Percentiles rank a stretch among this genome's conserved stretches.
Evolutionary conservation across 2,888 invertebrate genomes (phyloP).

Genomic region (Parochlus steinenii): DNA sequence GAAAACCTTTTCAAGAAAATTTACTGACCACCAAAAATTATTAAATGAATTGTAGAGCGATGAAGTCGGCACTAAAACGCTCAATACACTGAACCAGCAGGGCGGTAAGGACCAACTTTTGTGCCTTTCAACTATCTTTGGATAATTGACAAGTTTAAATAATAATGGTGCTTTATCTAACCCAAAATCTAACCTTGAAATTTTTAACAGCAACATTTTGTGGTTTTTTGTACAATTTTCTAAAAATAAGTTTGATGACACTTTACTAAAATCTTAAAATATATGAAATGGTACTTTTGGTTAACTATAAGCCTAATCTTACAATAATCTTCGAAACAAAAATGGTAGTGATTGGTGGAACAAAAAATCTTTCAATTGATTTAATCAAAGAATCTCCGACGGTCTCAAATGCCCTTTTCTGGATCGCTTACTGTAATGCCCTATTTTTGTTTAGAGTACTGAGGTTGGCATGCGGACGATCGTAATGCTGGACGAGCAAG

Average conservation of each 20-base stretch:
- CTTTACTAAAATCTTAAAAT: too few species aligned
- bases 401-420: not conserved
- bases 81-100: conserved; percentile 81
- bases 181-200: not conserved
- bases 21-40: too few species aligned
- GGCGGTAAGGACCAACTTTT: conserved; percentile 61
- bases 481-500: conserved; percentile 99
- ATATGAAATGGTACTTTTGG: too few species aligned
- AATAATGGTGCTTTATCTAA: not conserved
- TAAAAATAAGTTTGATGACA: too few species aligned
- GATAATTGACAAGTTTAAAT: not conserved
- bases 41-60: conserved; percentile 81
- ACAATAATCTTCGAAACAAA: too few species aligned
- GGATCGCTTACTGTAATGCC: conserved; percentile 8
- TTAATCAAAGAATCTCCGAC: conserved; percentile 1
- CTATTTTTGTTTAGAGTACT: conserved; percentile 82
- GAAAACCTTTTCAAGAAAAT: too few species aligned
- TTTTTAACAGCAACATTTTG: conserved; percentile 8
- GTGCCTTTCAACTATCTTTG: not conserved
- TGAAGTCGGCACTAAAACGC: conserved; percentile 79
- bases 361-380: not conserved
- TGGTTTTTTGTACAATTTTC: not conserved
- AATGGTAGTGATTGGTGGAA: conserved; percentile 7
- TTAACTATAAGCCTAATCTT: too few species aligned
- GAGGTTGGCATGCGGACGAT: conserved; percentile 99